Base-by-base conservation (phyloP, 2,113 vertebrate genomes). In the Colius striatus region DNA sequence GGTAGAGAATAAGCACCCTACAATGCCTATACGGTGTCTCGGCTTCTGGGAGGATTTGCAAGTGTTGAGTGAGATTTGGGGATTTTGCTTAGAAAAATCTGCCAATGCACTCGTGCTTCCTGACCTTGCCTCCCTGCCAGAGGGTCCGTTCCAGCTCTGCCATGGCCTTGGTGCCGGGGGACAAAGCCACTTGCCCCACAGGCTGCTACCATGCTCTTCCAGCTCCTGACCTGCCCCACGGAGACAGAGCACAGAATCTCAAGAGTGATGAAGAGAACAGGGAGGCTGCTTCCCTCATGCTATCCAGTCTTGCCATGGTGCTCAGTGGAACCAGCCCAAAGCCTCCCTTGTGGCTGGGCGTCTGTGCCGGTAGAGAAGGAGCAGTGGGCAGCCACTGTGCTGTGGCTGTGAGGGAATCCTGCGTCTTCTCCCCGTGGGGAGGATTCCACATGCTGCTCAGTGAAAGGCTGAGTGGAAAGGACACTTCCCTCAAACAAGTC, bases 391-490 rank as follows among this genome's bases (percentile, higher is more conserved):
- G 34, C 16, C 41, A 21, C 61, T 4, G 11, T 0, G 7, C 30
- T 4, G 26, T 0, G 0, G 34, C 6, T 22, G 10, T 8, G 8
- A 5, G 9, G 23, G 2, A 0, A 1, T n/a, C 14, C 1, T 4
- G 30, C 2, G 4, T 53, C 48, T 38, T 30, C 66, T 48, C 43
- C 25, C 50, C 8, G 0, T 6, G 10, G 16, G 10, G 8, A 30
- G 16, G 11, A 13, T 20, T n/a, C 20, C 36, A 13, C 3, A 4
- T 21, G 16, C 45, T 65, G 47, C 25, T 50, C 29, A 1, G 1
- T 0, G 0, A 18, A 51, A 72, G 32, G 38, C 45, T 54, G 22
- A 10, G 10, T 67, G 43, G 38, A 45, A 77, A 81, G 53, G 34
- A 41, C 10, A 2, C 27, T 36, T 76, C 16, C 13, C 16, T 9